phyloP scores from a whole-genome alignment of 2,888 invertebrate species.

The Leptothorax acervorum region DNA sequence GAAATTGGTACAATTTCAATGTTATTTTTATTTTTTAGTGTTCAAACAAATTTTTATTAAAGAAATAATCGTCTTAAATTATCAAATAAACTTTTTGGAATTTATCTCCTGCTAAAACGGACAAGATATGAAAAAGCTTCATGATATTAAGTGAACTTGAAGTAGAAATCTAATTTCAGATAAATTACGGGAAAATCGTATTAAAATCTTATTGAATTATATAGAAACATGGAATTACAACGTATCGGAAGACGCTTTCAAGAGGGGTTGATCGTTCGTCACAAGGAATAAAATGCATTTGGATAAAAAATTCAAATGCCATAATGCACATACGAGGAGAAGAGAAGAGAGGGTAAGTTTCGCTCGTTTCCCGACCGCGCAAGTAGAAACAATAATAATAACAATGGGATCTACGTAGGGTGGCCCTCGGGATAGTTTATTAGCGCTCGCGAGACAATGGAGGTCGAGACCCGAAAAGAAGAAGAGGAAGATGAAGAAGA shows the following conservation, averaged over 20 bases:
- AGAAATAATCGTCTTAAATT: background rate
- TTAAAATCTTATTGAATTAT: background rate
- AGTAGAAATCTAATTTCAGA: background rate
- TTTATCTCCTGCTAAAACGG: background rate
- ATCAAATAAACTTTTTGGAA: background rate
- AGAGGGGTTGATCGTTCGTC: background rate
- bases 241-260: background rate
- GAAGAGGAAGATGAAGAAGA: conserved; percentile 72
- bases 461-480: conserved; percentile 85
- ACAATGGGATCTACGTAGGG: conserved; percentile 81
- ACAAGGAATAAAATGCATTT: background rate
- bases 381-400: conserved; percentile 79
- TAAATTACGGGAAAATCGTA: background rate
- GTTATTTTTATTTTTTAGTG: background rate
- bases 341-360: conserved; percentile 69
- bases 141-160: background rate
- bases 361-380: conserved; percentile 73
- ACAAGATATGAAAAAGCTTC: background rate
- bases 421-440: conserved; percentile 84
- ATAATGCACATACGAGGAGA: conserved; percentile 79
- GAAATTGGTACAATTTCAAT: background rate
- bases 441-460: conserved; percentile 84
- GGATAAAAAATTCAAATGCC: conserved; percentile 73
- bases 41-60: background rate
- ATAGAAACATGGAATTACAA: background rate